Evolutionary conservation across 2,113 vertebrate species (phyloP), one percentile per base, ranked within the genome.

Genomic region (Elephas maximus): DNA sequence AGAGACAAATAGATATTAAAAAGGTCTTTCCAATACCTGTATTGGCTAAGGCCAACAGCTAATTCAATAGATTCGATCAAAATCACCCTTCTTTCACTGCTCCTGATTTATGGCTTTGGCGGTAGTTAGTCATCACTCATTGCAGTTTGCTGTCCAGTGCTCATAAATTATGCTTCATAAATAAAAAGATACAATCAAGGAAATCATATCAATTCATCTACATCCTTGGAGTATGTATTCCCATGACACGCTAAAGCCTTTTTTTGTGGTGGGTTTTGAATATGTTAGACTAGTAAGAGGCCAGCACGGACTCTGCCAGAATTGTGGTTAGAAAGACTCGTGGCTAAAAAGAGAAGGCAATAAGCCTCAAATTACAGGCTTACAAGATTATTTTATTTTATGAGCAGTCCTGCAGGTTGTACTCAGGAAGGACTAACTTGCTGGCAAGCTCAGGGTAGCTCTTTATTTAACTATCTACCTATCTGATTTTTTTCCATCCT

Each of bases 151-250:
- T 99, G 98, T 99, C 98, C 98, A 98, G 98, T 97, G 98, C 99
- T 99, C 99, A 99, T 99, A 99, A 99, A 99, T 99, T 99, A 99
- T 99, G 98, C 98, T 99, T 99, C 99, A 99, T 99, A 99, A 99
- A 99, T 99, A 99, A 99, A 99, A 99, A 99, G 98, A 99, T 99
- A 99, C 99, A 99, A 99, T 99, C 99, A 99, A 99, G 99, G 98
- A 99, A 99, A 99, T 99, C 99, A 99, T 99, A 99, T 99, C 99
- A 99, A 99, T 99, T 99, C 99, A 99, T 99, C 98, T 98, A 98
- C 98, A 99, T 98, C 98, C 99, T 98, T 98, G 98, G 98, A 98
- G 99, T 98, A 33, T 98, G 98, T 99, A 98, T 98, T 98, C 98
- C 98, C 98, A 97, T 98, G 98, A 98, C 98, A 97, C 91, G 94